Base-by-base conservation (phyloP, 2,888 invertebrate genomes). In the Amiota communis region DNA sequence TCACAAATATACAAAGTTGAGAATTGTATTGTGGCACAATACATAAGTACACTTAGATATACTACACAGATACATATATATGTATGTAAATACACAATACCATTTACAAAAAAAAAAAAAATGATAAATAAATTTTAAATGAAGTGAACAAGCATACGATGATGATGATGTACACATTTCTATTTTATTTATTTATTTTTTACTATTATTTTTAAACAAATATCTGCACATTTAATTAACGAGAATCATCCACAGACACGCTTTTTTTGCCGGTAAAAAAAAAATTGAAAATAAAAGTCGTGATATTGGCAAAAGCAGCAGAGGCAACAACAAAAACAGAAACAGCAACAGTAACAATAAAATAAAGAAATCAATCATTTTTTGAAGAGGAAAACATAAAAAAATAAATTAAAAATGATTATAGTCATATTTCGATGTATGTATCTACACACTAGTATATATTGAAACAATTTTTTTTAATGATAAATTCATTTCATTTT, bases 141-240 rank as follows among this genome's bases (percentile, higher is more conserved):
- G 53, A 51, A 51, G 53, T 51, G 13, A 51, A n/a, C n/a, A n/a
- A 51, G 53, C 53, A 51, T 4, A n/a, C 12, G 53, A 51, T n/a
- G 53, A 51, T n/a, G 53, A 51, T n/a, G 53, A 51, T n/a, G n/a
- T 12, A 53, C 53, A n/a, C 10, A 17, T 59, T 15, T n/a, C 17
- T 17, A 15, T 59, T 59, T 53, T 59, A 15, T 59, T 59, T n/a
- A 48, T 51, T 71, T 1, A n/a, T 20, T 64, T 59, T 23, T 48
- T 48, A 17, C 51, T 61, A 74, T 73, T 71, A 53, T 72, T 73
- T 73, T 73, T 75, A 73, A 68, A 71, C 72, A 78, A 83, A 77
- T 81, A 82, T 81, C 78, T 79, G 78, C 77, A 81, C 81, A 79
- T 82, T 81, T 79, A 84, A 84, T 83, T 81, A 84, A 79, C 79